Evolutionary conservation across 2,113 vertebrate genomes (phyloP).

Genomic region (Poeciliopsis retropinna): DNA sequence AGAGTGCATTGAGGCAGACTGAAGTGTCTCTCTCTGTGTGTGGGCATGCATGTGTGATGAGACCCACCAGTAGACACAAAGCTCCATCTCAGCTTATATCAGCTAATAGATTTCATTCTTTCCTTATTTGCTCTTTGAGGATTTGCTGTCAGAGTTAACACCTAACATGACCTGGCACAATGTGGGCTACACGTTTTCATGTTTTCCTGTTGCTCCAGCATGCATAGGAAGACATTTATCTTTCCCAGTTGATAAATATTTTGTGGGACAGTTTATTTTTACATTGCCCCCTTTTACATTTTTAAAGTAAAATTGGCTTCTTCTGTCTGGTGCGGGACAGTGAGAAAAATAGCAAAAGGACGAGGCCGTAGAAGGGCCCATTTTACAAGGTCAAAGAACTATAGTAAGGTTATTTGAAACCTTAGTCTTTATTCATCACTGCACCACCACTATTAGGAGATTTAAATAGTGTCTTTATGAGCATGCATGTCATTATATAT

Average conservation of each 20-base stretch:
- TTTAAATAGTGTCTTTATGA: neutral
- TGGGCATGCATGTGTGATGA: conserved; percentile 58
- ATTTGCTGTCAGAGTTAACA: conserved; percentile 9
- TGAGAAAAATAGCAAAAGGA: conserved; percentile 5
- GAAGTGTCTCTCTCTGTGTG: conserved; percentile 39
- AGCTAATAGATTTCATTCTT: conserved; percentile 43
- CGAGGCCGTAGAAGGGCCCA: neutral
- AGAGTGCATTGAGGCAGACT: conserved; percentile 70
- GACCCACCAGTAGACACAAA: conserved; percentile 49
- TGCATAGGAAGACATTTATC: conserved; percentile 14
- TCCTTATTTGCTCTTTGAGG: conserved; percentile 21
- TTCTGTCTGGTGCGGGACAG: conserved; percentile 3
- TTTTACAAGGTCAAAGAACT: neutral
- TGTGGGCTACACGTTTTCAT: neutral
- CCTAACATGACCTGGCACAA: neutral
- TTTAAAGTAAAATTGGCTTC: conserved; percentile 17
- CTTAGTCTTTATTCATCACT: neutral
- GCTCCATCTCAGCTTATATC: conserved; percentile 28
- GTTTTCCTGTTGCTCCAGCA: neutral
- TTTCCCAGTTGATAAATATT: conserved; percentile 28
- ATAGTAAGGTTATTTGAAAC: neutral
- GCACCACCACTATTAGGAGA: neutral
- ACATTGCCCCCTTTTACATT: conserved; percentile 17
- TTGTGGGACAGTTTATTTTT: conserved; percentile 46
- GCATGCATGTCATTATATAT: neutral